These are phyloP conservation scores for Calephelis perditalis DNA, from an alignment of 2,888 invertebrate genomes.

Conservation along the genomic window DNA sequence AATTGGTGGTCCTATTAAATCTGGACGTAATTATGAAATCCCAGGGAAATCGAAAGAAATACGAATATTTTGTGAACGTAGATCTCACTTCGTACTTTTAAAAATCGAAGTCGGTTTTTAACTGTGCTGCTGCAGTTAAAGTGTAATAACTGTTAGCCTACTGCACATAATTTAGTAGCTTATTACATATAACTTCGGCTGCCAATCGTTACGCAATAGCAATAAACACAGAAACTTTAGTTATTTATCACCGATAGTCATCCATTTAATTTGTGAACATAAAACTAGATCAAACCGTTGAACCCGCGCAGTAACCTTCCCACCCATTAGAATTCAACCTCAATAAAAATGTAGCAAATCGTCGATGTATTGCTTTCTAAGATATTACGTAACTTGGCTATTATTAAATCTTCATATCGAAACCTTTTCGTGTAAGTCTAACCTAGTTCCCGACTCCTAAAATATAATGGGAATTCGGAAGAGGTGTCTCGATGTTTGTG, in stretches of 20 bases:
- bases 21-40: too few species aligned
- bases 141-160: too few species aligned
- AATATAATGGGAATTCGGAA: not conserved
- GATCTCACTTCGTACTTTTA: too few species aligned
- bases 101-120: too few species aligned
- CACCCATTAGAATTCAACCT: constrained; percentile 6
- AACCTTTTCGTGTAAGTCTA: constrained; percentile 1
- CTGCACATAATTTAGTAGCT: too few species aligned
- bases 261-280: constrained; percentile 5
- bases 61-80: too few species aligned
- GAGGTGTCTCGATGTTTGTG: too few species aligned
- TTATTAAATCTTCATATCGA: constrained; percentile 5
- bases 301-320: constrained; percentile 3
- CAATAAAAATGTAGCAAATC: constrained; percentile 1
- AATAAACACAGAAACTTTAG: not conserved
- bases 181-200: too few species aligned
- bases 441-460: not conserved
- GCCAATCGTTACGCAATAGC: not conserved
- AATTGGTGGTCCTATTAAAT: too few species aligned
- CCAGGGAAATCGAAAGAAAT: too few species aligned
- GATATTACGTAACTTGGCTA: constrained; percentile 2
- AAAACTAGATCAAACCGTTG: not conserved
- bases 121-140: too few species aligned
- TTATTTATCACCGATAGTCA: not conserved
- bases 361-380: not conserved